These are phyloP conservation scores for Aptenodytes patagonicus DNA, from an alignment of 2,113 vertebrate genomes.

Conservation along the genomic window DNA sequence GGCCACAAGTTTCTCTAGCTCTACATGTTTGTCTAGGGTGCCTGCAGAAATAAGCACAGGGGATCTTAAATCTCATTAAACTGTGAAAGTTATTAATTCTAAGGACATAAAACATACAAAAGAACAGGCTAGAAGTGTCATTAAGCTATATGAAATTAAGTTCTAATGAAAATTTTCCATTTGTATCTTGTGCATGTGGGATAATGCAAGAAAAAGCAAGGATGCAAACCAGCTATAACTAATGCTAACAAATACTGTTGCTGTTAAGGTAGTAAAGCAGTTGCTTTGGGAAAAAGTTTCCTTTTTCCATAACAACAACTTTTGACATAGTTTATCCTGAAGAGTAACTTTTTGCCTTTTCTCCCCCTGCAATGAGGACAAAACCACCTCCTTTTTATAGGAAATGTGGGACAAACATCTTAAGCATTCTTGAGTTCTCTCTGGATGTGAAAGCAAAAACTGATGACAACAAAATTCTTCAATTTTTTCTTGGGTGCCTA, in stretches of 20 bases:
- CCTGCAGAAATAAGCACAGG: conserved; percentile 71
- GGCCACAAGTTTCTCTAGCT: conserved; percentile 86
- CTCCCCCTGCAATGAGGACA: not conserved
- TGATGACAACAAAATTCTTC: not conserved
- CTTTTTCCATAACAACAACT: not conserved
- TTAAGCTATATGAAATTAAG: not conserved
- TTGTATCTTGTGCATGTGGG: not conserved
- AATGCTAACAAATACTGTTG: not conserved
- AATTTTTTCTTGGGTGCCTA: not conserved
- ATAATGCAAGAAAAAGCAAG: not conserved
- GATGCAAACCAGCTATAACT: not conserved
- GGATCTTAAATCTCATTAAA: not conserved
- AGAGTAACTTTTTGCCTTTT: not conserved
- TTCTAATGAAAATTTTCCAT: not conserved
- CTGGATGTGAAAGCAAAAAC: not conserved
- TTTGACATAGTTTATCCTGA: not conserved
- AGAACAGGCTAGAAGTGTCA: not conserved
- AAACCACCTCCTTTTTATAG: not conserved
- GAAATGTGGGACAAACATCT: not conserved
- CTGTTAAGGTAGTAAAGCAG: not conserved
- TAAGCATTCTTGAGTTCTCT: not conserved
- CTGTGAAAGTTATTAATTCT: not conserved
- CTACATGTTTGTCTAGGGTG: conserved; percentile 84
- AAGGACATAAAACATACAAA: not conserved
- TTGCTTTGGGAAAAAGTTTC: not conserved